These are phyloP conservation scores for Hyla sarda DNA, from an alignment of 2,113 vertebrate genomes.

Conservation along the genomic window DNA sequence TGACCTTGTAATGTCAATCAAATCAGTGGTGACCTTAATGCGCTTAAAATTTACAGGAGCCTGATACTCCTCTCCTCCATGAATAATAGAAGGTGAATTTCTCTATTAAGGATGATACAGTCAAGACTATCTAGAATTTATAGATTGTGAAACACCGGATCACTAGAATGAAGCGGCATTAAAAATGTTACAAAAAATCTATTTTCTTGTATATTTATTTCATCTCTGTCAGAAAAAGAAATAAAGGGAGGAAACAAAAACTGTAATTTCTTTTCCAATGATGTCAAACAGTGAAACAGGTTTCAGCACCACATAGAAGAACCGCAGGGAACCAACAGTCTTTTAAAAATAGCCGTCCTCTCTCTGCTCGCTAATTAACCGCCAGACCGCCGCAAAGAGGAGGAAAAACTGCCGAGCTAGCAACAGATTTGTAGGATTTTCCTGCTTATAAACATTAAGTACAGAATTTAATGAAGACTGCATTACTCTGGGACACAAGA, in stretches of 20 bases:
- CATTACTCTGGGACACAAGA: not conserved
- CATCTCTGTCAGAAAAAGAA: not conserved
- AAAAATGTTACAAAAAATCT: not conserved
- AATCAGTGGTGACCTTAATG: not conserved
- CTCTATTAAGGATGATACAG: not conserved
- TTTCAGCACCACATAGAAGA: slow-evolving; percentile 39
- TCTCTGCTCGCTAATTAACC: slow-evolving; percentile 50
- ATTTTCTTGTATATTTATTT: not conserved
- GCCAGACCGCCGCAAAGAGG: slow-evolving; percentile 20
- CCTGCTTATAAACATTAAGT: slow-evolving; percentile 62
- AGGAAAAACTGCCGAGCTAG: slow-evolving; percentile 40
- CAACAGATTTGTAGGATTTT: slow-evolving; percentile 67
- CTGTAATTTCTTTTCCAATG: not conserved
- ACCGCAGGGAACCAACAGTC: not conserved
- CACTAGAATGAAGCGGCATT: not conserved
- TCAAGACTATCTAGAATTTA: not conserved
- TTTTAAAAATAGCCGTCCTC: slow-evolving; percentile 17
- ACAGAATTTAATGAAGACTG: slow-evolving; percentile 7
- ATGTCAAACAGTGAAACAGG: slow-evolving; percentile 38
- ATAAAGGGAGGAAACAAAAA: not conserved
- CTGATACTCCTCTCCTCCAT: not conserved
- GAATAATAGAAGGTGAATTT: not conserved
- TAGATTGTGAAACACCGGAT: not conserved
- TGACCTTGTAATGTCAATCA: slow-evolving; percentile 3
- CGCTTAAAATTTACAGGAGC: not conserved